A percentile compares a stretch with the other conserved stretches of the same genome.
These are phyloP conservation scores for Holotrichia oblita DNA, from an alignment of 1,140 invertebrate genomes.

Conservation along the genomic window DNA sequence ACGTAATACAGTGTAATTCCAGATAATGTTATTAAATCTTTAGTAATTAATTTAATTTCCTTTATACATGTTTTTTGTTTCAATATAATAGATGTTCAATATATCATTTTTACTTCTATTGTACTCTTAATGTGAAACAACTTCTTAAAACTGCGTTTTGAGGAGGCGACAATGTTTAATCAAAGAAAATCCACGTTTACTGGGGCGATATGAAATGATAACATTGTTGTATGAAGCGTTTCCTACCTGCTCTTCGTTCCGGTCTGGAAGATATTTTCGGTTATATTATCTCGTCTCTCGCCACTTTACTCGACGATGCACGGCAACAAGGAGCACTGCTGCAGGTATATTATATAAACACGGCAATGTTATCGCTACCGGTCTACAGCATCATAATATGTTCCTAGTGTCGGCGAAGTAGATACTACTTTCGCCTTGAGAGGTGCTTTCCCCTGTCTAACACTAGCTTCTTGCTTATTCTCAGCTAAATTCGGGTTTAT, in stretches of 20 bases:
- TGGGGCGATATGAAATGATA: constrained; percentile 42
- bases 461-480: constrained; percentile 9
- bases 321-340: constrained; percentile 10
- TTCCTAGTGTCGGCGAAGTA: constrained; percentile 18
- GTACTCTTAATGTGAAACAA: background rate
- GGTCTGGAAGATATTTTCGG: constrained; percentile 42
- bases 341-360: background rate
- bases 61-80: no score
- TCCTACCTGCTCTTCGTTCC: constrained; percentile 42
- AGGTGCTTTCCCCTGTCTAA: background rate
- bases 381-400: constrained; percentile 25
- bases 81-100: no score
- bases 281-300: constrained; percentile 44
- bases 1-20: no score
- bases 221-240: constrained; percentile 40
- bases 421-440: background rate
- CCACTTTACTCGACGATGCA: constrained; percentile 43
- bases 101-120: background rate
- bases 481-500: constrained; percentile 16
- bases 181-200: constrained; percentile 19
- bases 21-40: no score
- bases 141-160: background rate
- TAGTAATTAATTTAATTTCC: no score
- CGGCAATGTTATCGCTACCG: constrained; percentile 24
- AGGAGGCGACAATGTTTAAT: background rate